Evolutionary conservation across 2,888 invertebrate genomes (phyloP).

Genomic region (Lasioglossum villosulum): DNA sequence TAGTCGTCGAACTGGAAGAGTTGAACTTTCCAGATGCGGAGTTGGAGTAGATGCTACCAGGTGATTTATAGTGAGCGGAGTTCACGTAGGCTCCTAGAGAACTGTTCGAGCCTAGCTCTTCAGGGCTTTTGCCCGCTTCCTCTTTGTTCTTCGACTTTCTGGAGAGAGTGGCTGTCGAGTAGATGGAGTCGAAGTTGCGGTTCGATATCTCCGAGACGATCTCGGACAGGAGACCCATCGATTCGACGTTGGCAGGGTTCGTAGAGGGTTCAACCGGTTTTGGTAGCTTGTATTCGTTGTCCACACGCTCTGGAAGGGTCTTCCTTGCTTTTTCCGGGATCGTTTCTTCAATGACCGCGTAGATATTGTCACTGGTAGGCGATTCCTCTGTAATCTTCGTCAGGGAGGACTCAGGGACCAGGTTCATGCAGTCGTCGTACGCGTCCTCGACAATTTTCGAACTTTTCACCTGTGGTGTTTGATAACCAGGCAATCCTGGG

Average conservation of each 20-base stretch:
- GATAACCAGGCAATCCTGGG: slow-evolving; percentile 86
- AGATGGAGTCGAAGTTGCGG: slow-evolving; percentile 94
- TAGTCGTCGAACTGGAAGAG: slow-evolving; percentile 88
- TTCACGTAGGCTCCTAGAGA: slow-evolving; percentile 87
- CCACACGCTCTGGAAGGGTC: slow-evolving; percentile 69
- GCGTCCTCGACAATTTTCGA: slow-evolving; percentile 84
- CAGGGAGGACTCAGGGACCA: slow-evolving; percentile 87
- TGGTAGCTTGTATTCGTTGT: slow-evolving; percentile 84
- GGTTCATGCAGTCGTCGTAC: slow-evolving; percentile 92
- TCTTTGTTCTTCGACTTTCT: slow-evolving; percentile 87
- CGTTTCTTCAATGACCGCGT: slow-evolving; percentile 94
- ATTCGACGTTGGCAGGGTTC: slow-evolving; percentile 85
- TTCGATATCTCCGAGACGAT: slow-evolving; percentile 95
- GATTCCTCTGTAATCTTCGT: slow-evolving; percentile 88
- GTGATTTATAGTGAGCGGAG: slow-evolving; percentile 86
- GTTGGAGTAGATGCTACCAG: slow-evolving; percentile 88
- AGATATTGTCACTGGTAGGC: slow-evolving; percentile 90
- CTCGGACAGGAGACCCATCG: slow-evolving; percentile 92
- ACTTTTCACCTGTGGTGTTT: slow-evolving; percentile 85
- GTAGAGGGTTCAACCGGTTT: slow-evolving; percentile 85
- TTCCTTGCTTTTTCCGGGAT: slow-evolving; percentile 85
- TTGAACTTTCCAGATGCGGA: slow-evolving; percentile 86
- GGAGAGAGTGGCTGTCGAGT: slow-evolving; percentile 91
- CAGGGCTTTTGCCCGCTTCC: slow-evolving; percentile 66
- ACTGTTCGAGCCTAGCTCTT: slow-evolving; percentile 73